phyloP scores from a whole-genome alignment of 1,140 invertebrate genomes.

The Drosophila truncata region DNA sequence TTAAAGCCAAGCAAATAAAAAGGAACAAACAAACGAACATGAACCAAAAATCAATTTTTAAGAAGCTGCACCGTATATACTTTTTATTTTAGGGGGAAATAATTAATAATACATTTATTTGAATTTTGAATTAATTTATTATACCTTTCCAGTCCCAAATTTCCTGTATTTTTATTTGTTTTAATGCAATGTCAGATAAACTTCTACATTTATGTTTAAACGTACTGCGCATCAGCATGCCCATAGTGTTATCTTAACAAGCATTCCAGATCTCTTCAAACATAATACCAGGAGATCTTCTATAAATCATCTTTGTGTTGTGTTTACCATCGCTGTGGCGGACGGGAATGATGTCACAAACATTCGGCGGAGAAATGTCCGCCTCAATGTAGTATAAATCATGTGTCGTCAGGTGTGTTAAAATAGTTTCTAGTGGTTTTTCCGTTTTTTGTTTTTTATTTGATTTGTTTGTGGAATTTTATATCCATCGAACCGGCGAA shows the following conservation, averaged over 20 bases:
- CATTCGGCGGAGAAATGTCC: constrained; percentile 28
- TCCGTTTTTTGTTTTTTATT: constrained; percentile 13
- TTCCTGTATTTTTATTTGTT: not conserved
- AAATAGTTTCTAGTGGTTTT: constrained; percentile 77
- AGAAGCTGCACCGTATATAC: not conserved
- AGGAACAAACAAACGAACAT: not conserved
- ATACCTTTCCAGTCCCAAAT: not conserved
- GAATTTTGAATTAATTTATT: not conserved
- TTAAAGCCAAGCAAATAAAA: not conserved
- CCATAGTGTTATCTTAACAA: not conserved
- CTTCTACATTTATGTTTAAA: not conserved
- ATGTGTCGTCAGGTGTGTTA: constrained; percentile 80
- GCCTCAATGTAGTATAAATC: constrained; percentile 31
- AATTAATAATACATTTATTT: not conserved
- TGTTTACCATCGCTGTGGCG: not conserved
- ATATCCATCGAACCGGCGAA: constrained; percentile 35
- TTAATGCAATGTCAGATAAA: not conserved
- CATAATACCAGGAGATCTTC: constrained; percentile 15
- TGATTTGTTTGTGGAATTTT: constrained; percentile 48
- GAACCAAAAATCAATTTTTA: not conserved
- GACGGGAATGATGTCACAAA: constrained; percentile 19
- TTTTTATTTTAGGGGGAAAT: not conserved
- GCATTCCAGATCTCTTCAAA: constrained; percentile 11
- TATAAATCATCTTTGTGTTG: constrained; percentile 33
- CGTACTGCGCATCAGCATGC: not conserved